These are phyloP conservation scores for Myiotriccus ornatus DNA, from an alignment of 2,797 vertebrate genomes.

Conservation along the genomic window DNA sequence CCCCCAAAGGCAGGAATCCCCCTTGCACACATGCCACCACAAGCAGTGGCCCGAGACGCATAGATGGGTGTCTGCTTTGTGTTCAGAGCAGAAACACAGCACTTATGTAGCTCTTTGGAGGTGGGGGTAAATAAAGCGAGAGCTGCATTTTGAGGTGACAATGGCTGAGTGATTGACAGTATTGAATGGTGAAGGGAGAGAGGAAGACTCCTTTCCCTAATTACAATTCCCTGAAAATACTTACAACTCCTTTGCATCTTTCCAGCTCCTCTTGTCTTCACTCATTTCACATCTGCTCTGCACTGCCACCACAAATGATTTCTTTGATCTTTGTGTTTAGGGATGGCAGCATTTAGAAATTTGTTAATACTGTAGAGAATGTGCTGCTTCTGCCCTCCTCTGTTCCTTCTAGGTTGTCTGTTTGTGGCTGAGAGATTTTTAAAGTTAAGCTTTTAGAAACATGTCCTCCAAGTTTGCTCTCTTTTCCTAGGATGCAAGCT, in stretches of 20 bases:
- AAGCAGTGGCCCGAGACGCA: background rate
- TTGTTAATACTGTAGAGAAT: background rate
- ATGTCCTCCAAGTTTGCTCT: background rate
- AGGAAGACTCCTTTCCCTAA: background rate
- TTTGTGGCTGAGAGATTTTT: background rate
- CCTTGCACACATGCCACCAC: background rate
- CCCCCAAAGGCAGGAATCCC: background rate
- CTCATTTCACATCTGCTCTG: background rate
- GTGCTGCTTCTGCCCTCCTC: constrained; percentile 47
- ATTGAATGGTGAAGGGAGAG: background rate
- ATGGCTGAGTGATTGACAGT: background rate
- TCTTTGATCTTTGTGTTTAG: constrained; percentile 8
- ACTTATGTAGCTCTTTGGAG: background rate
- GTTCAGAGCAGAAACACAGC: background rate
- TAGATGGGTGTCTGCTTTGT: background rate
- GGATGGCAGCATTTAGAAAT: background rate
- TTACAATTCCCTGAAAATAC: background rate
- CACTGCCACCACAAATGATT: background rate
- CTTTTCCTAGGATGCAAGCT: background rate
- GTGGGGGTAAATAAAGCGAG: background rate
- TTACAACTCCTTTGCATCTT: background rate
- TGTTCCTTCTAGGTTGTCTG: constrained; percentile 19
- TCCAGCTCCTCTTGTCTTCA: background rate
- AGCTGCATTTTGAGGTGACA: background rate
- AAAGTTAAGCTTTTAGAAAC: background rate